Evolutionary conservation across 2,797 vertebrate genomes (phyloP), one percentile per base, ranked within the genome.

Genomic region (Lithobates pipiens): DNA sequence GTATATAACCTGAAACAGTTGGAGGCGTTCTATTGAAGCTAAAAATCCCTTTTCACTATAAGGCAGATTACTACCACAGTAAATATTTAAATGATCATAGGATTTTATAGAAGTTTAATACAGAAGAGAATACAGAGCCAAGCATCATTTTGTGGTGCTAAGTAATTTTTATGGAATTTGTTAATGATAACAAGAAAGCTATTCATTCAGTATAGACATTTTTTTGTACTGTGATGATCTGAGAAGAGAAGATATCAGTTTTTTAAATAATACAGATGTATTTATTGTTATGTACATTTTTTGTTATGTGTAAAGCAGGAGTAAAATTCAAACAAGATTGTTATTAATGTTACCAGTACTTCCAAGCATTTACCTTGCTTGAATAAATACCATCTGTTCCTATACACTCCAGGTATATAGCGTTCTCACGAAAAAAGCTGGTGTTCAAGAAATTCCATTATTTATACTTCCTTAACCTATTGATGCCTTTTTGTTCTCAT

Each of bases 321-420:
- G 15, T 4, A 76, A 34, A 83, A 69, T n/a, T 25, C 16, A 57
- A 57, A 70, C 65, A 84, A 77, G 82, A 69, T 67, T 77, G 42
- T 84, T 77, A 84, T 63, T 61, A 54, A 84, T 77, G 65, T 70
- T 42, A 29, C 42, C 15, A 46, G 68, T 72, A 29, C 25, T 68
- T 70, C 74, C 44, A 29, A 57, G 65, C 46, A 70, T 76, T 76
- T 70, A 18, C 13, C 32, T 36, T 84, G 82, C 74, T 70, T 84
- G 65, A 77, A 71, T 77, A 69, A 76, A 77, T 71, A 39, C 82
- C 82, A 84, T 84, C 82, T 84, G 82, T 76, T 77, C 79, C 74
- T 77, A 57, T 57, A 77, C 63, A 39, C 77, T 84, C 1, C 74
- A 84, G 82, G 82, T 84, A 84, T 77, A 57, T n/a, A 61, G 18